Evolutionary conservation across 2,888 invertebrate species (phyloP).

Genomic region (Mystacides longicornis): DNA sequence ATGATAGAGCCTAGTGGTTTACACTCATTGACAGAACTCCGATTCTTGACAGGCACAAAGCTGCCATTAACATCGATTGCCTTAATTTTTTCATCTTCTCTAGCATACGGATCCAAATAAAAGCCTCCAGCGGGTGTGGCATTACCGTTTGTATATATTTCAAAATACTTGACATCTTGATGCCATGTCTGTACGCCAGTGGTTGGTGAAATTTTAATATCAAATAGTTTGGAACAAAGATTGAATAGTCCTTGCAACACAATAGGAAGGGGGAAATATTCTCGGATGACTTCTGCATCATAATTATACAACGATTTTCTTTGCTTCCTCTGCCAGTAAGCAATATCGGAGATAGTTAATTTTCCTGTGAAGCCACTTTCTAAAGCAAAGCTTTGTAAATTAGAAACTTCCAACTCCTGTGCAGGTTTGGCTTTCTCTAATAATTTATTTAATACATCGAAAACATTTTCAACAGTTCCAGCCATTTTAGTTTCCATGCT

Average conservation of each 20-base stretch:
- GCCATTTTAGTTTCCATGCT: conserved; percentile 94
- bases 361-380: conserved; percentile 62
- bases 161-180: conserved; percentile 74
- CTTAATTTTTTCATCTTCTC: conserved; percentile 56
- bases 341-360: conserved; percentile 76
- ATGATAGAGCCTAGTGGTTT: conserved; percentile 75
- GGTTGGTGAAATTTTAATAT: conserved; percentile 64
- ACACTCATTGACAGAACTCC: conserved; percentile 54
- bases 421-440: conserved; percentile 62
- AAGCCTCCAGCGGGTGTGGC: conserved; percentile 69
- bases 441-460: conserved; percentile 59
- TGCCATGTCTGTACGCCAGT: conserved; percentile 71
- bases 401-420: conserved; percentile 67
- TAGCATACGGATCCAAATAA: conserved; percentile 75
- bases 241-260: conserved; percentile 75
- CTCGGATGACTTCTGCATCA: conserved; percentile 62
- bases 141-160: conserved; percentile 64
- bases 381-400: conserved; percentile 63
- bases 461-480: conserved; percentile 66
- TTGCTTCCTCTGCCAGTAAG: conserved; percentile 81
- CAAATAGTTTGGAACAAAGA: conserved; percentile 70
- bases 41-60: conserved; percentile 72
- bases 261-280: conserved; percentile 76
- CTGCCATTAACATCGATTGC: conserved; percentile 59
- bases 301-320: conserved; percentile 56